Conservation (phyloP, 1,140 invertebrate genomes). For the Drosophila lacteicornis region DNA sequence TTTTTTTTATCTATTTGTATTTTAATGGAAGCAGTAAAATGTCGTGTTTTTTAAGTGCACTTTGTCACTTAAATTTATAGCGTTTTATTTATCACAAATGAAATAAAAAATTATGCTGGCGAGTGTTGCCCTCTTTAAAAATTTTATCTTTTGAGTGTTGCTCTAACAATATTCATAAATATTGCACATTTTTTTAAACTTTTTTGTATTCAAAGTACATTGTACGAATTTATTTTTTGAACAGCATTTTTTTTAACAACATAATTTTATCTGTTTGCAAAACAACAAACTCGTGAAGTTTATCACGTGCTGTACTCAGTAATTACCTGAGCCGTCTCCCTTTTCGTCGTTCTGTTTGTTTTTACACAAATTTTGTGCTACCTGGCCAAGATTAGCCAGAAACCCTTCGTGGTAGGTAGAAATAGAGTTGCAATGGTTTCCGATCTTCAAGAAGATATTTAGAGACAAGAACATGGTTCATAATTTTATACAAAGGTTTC, state of each 20-base stretch:
- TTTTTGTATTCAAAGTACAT: too few species aligned
- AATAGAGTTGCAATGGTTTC: neutral
- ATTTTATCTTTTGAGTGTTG: too few species aligned
- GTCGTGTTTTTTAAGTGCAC: too few species aligned
- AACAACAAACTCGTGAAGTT: neutral
- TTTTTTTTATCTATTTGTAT: neutral
- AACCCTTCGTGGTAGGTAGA: neutral
- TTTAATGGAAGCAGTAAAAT: neutral
- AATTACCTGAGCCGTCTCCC: neutral
- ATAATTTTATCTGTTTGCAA: neutral
- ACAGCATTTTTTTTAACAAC: too few species aligned
- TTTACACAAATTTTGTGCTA: neutral
- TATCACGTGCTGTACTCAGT: neutral
- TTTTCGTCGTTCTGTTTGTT: neutral
- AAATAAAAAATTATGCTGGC: too few species aligned
- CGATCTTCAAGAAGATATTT: neutral
- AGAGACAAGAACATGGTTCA: neutral
- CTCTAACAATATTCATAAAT: too few species aligned
- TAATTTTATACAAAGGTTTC: neutral
- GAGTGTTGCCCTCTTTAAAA: too few species aligned
- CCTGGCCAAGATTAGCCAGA: neutral
- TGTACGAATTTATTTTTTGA: too few species aligned
- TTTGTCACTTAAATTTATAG: too few species aligned
- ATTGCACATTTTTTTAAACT: too few species aligned
- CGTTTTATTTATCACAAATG: too few species aligned